These are phyloP conservation scores for Margaritifera margaritifera DNA, from an alignment of 2,888 invertebrate species.

Conservation along the genomic window DNA sequence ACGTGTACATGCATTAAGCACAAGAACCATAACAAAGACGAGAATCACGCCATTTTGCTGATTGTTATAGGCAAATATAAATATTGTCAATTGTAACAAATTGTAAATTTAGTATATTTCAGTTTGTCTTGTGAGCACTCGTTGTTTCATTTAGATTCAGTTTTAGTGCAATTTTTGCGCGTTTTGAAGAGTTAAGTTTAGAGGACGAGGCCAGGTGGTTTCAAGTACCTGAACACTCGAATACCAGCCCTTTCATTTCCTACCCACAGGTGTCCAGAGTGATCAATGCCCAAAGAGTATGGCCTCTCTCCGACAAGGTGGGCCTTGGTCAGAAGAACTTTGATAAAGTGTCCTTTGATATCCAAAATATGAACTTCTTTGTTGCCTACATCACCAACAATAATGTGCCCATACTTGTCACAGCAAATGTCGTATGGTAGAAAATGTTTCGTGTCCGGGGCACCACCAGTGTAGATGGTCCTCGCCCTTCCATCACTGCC, in stretches of 20 bases:
- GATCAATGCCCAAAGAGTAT: slow-evolving; percentile 36
- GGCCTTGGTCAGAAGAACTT: slow-evolving; percentile 22
- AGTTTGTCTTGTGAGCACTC: no score
- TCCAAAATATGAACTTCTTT: slow-evolving; percentile 35
- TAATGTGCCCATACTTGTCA: slow-evolving; percentile 32
- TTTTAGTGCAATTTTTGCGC: no score
- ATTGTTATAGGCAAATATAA: no score
- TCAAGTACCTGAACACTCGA: slow-evolving; percentile 32
- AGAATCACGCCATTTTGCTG: no score
- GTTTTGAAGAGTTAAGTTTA: no score
- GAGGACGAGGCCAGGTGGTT: no score
- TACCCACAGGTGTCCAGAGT: slow-evolving; percentile 36
- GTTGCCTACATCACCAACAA: slow-evolving; percentile 34
- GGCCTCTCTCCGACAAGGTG: slow-evolving; percentile 32
- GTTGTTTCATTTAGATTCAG: no score
- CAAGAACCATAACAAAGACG: no score
- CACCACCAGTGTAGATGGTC: slow-evolving; percentile 34
- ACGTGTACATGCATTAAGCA: no score
- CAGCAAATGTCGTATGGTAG: slow-evolving; percentile 37
- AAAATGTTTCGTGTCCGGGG: slow-evolving; percentile 21
- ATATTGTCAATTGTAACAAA: no score
- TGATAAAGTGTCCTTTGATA: slow-evolving; percentile 34
- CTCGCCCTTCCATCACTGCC: slow-evolving; percentile 37
- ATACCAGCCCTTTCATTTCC: slow-evolving; percentile 40
- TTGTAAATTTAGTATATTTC: no score